Base-by-base conservation (phyloP, 2,888 invertebrate species). In the Hofmannophila pseudospretella region DNA sequence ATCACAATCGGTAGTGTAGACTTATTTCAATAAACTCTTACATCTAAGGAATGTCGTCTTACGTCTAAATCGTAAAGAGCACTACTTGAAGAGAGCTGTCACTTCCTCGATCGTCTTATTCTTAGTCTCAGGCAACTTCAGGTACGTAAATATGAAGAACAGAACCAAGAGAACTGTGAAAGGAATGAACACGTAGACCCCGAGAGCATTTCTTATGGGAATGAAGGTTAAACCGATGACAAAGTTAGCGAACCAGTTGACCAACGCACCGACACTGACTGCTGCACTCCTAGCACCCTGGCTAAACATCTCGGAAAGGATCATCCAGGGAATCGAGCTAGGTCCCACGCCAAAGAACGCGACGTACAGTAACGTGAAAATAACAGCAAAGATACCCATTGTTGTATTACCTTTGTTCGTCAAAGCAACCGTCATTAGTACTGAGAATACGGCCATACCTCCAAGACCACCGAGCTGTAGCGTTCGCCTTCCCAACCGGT, bases 371-470 rank as follows among this genome's bases (percentile, higher is more conserved):
- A 87, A 62, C 1, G 87, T 87, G 49, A 88, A 88, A 28, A 87
- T 70, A 7, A 88, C 84, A 26, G 88, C 79, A 40, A 88, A 85
- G 34, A 78, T 47, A 36, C 81, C 84, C 88, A 87, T 87, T 7
- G 80, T 80, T 8, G 54, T 56, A 42, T 79, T 85, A 33, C 69
- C 52, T 39, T 74, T 48, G 46, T 80, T 81, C 1, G 85, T 85
- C 41, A 80, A 77, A 0, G 87, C 87, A 16, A 85, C 53, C 0
- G 93, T 93, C 84, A 93, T 91, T 45, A 93, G 88, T 42, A 93
- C 88, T 36, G 92, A 92, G 70, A 91, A 91, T 32, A 92, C 75
- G 37, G 92, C 90, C 93, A 93, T 93, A 32, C 93, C 93, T 3
- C 88, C 91, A 1, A 93, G 88, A 31, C 93, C 93, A 34, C 87